Evolutionary conservation across 2,797 vertebrate species (phyloP), one percentile per base, ranked within the genome.

Genomic region (Siniperca undulata): DNA sequence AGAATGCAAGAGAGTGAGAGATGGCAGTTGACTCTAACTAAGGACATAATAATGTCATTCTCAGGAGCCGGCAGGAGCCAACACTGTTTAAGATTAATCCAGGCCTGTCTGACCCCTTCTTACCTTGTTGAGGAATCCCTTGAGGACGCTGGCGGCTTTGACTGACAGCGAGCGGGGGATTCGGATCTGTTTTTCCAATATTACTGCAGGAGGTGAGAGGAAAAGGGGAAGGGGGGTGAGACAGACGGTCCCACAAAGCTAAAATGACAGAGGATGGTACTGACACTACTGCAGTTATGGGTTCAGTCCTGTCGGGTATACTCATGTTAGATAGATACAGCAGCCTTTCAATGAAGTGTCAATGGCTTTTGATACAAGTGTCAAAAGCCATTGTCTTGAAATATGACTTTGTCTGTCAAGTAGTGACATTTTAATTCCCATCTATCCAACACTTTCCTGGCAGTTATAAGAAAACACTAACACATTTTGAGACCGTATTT

Each of bases 41-140:
- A 65, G 20, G 62, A 34, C 40, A 60, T 56, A 79, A 86, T 67
- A 69, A 82, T 67, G 73, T 80, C 64, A 75, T n/a, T 50, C 60
- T 87, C 81, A 48, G 60, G 53, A 53, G 55, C 48, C 50, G 34
- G 71, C 40, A 65, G 70, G 38, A 75, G 44, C 34, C 30, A 58
- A 70, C 52, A 60, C 46, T 22, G 79, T 68, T 79, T 56, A 11
- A 61, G 74, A 77, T 56, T 61, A 78, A 87, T 81, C 58, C 44
- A 50, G 68, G 48, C 58, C 65, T 0, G 60, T 72, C 56, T 68
- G 86, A 84, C 65, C 77, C 68, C 40, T 67, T 59, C 86, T 90
- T 91, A 99, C 99, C 97, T 99, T 99, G 94, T 99, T 99, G 77
- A 99, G 98, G 92, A 99, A 99, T 89, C 98, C 98, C 94, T 99